These are phyloP conservation scores for Artibeus jamaicensis DNA, from an alignment of 2,797 vertebrate genomes.

Conservation along the genomic window DNA sequence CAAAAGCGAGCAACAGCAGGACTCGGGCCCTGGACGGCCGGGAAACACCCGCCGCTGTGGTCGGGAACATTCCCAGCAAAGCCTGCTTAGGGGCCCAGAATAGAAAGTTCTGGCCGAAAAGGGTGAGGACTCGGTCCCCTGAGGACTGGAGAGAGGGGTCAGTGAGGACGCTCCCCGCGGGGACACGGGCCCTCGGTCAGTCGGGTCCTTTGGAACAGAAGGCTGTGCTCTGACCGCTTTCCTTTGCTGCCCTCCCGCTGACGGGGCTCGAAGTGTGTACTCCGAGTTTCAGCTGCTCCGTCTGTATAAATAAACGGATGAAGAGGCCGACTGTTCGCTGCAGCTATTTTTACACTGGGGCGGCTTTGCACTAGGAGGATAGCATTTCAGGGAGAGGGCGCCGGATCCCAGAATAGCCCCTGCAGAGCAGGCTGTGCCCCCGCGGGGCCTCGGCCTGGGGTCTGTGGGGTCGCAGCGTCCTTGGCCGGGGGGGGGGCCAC, in stretches of 20 bases:
- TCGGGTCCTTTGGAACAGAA: neutral
- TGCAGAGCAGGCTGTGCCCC: rapidly evolving
- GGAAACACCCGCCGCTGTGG: neutral
- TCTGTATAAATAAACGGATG: conserved; percentile 29
- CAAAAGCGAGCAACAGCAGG: neutral
- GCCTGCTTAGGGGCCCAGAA: neutral
- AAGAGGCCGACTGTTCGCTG: neutral
- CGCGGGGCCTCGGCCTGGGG: rapidly evolving
- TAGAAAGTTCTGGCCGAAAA: neutral
- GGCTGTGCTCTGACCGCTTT: neutral
- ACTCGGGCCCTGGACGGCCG: neutral
- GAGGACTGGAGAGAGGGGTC: neutral
- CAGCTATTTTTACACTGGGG: conserved; percentile 44
- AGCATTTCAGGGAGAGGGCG: neutral
- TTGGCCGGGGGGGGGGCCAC: neutral
- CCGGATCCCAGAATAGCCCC: neutral
- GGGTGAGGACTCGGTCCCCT: neutral
- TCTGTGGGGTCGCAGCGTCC: neutral
- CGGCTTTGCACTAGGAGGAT: neutral
- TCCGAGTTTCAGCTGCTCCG: conserved; percentile 45
- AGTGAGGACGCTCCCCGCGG: neutral
- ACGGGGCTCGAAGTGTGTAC: neutral
- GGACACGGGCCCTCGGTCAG: neutral
- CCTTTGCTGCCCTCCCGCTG: neutral
- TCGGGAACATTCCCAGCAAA: neutral